Conservation (phyloP, 2,113 vertebrate species). For the Chlorodrepanis virens region DNA sequence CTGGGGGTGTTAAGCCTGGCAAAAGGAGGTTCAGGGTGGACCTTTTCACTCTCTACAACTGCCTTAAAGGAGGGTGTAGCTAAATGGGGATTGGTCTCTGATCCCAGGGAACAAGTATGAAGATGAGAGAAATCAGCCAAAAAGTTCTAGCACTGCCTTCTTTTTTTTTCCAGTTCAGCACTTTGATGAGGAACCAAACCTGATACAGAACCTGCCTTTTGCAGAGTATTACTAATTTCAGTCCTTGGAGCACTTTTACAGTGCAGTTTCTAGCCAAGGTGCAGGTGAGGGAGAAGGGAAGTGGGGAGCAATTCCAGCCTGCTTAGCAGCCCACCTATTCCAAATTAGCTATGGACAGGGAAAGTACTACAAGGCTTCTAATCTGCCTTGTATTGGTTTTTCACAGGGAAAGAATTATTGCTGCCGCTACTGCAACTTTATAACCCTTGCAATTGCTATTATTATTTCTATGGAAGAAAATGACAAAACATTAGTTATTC, state of each 20-base stretch:
- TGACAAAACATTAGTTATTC: background rate
- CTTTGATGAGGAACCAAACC: background rate
- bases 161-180: background rate
- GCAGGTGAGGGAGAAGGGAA: background rate
- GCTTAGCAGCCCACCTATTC: background rate
- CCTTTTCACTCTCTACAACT: accelerated
- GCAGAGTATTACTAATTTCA: background rate
- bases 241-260: background rate
- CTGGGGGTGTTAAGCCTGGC: background rate
- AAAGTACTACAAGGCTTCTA: background rate
- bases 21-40: background rate
- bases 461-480: background rate
- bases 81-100: accelerated
- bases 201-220: background rate
- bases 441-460: background rate
- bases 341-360: background rate
- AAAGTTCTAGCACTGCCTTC: background rate
- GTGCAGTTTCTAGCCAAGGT: background rate
- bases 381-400: background rate
- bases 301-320: background rate
- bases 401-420: background rate
- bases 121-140: background rate
- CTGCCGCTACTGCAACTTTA: background rate
- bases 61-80: background rate
- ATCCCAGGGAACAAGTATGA: background rate